Percentiles rank a stretch among this genome's conserved stretches.
phyloP scores from a whole-genome alignment of 2,113 vertebrate genomes.

The Brachyhypopomus occidentalis region DNA sequence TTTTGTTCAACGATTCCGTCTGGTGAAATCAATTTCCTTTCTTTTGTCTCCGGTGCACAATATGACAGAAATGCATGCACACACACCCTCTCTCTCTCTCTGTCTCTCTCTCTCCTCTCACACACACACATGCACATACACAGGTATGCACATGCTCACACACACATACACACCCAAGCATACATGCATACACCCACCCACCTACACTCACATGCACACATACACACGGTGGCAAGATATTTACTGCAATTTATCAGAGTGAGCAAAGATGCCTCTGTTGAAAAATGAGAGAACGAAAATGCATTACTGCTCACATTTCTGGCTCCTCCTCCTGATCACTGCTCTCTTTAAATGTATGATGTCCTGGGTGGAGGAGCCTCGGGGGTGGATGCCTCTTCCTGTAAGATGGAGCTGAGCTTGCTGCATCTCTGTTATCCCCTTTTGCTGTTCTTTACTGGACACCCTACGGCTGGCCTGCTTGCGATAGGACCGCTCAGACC shows the following conservation, averaged over 20 bases:
- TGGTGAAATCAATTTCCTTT: conserved; percentile 43
- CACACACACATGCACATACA: background rate
- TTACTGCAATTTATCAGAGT: conserved; percentile 37
- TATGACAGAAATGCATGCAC: conserved; percentile 14
- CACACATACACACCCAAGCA: background rate
- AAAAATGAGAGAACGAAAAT: conserved; percentile 36
- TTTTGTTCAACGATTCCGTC: conserved; percentile 33
- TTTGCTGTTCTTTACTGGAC: conserved; percentile 30
- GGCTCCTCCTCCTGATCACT: conserved; percentile 32
- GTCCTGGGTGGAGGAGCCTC: background rate
- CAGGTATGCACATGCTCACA: background rate
- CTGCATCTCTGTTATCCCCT: conserved; percentile 5
- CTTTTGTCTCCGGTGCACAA: conserved; percentile 17
- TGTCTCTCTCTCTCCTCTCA: background rate
- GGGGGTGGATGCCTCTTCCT: background rate
- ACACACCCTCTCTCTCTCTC: background rate
- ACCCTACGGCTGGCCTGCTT: background rate
- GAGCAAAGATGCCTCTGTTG: conserved; percentile 9
- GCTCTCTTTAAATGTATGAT: conserved; percentile 36
- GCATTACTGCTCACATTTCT: conserved; percentile 34
- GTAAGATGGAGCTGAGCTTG: background rate
- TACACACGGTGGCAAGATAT: conserved; percentile 15
- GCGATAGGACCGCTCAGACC: background rate
- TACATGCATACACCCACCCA: too few relatives aligned
- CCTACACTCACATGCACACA: background rate